Evolutionary conservation across 2,888 invertebrate species (phyloP), one percentile per base, ranked within the genome.

Genomic region (Cheilosia variabilis): DNA sequence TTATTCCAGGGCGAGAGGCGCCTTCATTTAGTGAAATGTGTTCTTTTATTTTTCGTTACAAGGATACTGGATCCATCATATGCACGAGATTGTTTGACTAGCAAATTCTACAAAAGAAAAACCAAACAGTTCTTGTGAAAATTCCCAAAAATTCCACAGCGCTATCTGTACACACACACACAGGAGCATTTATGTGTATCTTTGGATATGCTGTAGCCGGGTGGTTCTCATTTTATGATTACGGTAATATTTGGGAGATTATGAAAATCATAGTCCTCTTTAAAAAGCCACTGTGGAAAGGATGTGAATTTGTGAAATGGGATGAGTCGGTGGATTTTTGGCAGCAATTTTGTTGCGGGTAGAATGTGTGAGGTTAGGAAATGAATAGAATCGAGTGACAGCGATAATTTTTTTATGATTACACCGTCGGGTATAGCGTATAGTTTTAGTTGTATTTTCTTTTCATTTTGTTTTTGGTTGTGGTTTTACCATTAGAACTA

Each of bases 201-300:
- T 17, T 1, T 58, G 24, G 9, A 15, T 24, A 1, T 7, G 24
- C 58, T 24, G 13, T 47, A 31, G 24, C 19, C 19, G 6, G 31
- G 43, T 68, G 83, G 68, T 68, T 68, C 72, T 83, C 72, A 83
- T 83, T 73, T 83, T 73, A 73, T 68, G 78, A 83, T 83, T 73
- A 83, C 68, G 73, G 78, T 78, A 83, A 78, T 82, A 82, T 73
- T 83, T 47, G 55, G 55, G 22, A 34, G 63, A 55, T 53, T 65
- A 58, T 60, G 62, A 77, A 72, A 68, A 82, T 82, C 60, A 34
- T 55, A 71, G 71, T 63, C 43, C 34, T 72, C 60, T 45, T 60
- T 62, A 57, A 63, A 69, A 45, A 69, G 45, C 45, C 22, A 50
- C 45, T 37, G 34, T 45, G 50, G 47, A 47, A 58, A 37, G 58